phyloP scores from a whole-genome alignment of 2,888 invertebrate genomes.

The Diaphora mendica region DNA sequence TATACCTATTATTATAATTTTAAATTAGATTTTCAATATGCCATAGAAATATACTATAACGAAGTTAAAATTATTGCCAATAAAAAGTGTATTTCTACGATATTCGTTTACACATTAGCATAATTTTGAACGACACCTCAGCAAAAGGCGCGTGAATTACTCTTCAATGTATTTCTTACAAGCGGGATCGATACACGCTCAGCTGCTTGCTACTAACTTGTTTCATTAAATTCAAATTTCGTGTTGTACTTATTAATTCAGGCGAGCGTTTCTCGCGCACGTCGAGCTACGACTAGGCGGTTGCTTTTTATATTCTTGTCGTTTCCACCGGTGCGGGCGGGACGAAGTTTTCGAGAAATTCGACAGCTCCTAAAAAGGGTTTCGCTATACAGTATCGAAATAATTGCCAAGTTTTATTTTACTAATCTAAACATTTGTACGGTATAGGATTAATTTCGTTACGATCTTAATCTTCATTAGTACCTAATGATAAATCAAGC shows the following conservation, averaged over 20 bases:
- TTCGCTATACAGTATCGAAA: constrained; percentile 47
- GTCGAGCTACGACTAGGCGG: constrained; percentile 61
- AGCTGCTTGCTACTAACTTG: constrained; percentile 84
- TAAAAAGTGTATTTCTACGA: constrained; percentile 25
- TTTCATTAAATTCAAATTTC: constrained; percentile 88
- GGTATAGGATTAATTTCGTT: constrained; percentile 50
- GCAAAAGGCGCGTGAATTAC: constrained; percentile 34
- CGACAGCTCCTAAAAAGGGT: constrained; percentile 53
- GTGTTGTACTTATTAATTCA: constrained; percentile 87
- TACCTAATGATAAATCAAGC: constrained; percentile 43
- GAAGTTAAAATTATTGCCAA: constrained; percentile 16
- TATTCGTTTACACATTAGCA: constrained; percentile 32
- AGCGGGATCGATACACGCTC: constrained; percentile 79
- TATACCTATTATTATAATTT: too few relatives aligned
- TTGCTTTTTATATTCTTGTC: constrained; percentile 78
- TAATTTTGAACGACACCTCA: constrained; percentile 40
- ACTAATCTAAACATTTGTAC: constrained; percentile 42
- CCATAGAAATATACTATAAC: constrained; percentile 8
- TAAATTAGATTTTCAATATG: constrained; percentile 13
- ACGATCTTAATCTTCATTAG: constrained; percentile 48
- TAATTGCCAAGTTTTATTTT: constrained; percentile 59
- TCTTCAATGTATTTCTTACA: constrained; percentile 66
- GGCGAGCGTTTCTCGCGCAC: constrained; percentile 75
- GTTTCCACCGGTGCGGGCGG: constrained; percentile 53
- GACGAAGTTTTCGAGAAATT: constrained; percentile 57